These are phyloP conservation scores for Corythaeola cristata DNA, from an alignment of 2,113 vertebrate species.

Conservation along the genomic window DNA sequence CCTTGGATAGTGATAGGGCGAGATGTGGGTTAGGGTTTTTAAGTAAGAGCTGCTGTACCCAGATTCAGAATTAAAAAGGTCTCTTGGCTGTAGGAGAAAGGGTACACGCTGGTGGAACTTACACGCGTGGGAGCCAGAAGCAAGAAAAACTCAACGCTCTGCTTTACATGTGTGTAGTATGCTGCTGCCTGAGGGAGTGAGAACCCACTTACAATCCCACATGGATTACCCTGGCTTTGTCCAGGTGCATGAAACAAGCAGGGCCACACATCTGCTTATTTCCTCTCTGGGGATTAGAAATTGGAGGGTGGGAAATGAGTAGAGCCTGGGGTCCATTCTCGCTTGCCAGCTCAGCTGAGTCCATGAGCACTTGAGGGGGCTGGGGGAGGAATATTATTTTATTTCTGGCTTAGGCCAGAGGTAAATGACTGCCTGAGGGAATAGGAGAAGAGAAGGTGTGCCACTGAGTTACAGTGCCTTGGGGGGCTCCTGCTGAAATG, in stretches of 20 bases:
- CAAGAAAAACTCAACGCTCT: not conserved
- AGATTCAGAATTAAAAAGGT: not conserved
- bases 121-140: not conserved
- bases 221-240: constrained; percentile 13
- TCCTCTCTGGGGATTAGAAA: constrained; percentile 44
- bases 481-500: constrained; percentile 1
- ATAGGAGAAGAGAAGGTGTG: constrained; percentile 22
- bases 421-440: constrained; percentile 9
- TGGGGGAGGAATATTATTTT: constrained; percentile 20
- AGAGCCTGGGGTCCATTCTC: not conserved
- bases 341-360: not conserved
- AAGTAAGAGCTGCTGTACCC: not conserved
- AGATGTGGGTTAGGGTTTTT: not conserved
- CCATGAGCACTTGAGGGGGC: not conserved
- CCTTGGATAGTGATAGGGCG: not conserved
- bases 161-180: not conserved
- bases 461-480: constrained; percentile 14
- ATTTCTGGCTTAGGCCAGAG: constrained; percentile 25
- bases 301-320: constrained; percentile 29
- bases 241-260: constrained; percentile 51
- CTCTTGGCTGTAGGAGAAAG: not conserved
- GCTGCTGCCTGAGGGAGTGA: constrained; percentile 10
- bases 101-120: rapidly evolving
- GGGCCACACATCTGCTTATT: constrained; percentile 53
- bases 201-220: not conserved